These are phyloP conservation scores for Ceratoteleas bidentatus DNA, from an alignment of 1,140 invertebrate species.

Conservation along the genomic window DNA sequence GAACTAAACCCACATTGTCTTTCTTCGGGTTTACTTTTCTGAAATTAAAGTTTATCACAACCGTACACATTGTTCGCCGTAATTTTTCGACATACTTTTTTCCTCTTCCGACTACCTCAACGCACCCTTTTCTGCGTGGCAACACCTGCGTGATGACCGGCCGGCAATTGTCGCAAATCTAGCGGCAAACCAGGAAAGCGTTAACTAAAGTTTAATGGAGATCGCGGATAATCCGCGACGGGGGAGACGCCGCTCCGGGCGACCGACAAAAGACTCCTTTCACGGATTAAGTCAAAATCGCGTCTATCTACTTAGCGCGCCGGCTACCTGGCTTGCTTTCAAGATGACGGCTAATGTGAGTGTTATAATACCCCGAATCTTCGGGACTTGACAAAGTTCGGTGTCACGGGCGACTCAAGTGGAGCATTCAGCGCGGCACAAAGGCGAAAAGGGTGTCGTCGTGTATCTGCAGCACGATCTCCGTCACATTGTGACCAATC, in stretches of 20 bases:
- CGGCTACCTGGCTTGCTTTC: conserved; percentile 70
- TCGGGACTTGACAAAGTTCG: conserved; percentile 54
- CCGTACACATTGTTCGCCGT: too few species aligned
- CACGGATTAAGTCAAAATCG: conserved; percentile 80
- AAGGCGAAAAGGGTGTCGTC: conserved; percentile 53
- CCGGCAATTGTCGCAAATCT: conserved; percentile 43
- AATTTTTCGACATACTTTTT: too few species aligned
- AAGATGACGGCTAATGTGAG: conserved; percentile 65
- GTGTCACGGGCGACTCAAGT: conserved; percentile 52
- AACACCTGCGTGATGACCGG: conserved; percentile 51
- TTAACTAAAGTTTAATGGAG: conserved; percentile 82
- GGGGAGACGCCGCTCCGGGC: conserved; percentile 51
- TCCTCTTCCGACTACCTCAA: too few species aligned
- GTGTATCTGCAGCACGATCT: conserved; percentile 70
- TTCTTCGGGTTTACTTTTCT: too few species aligned
- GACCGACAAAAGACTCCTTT: conserved; percentile 79
- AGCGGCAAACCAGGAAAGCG: conserved; percentile 75
- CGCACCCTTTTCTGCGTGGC: conserved; percentile 33
- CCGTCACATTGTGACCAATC: conserved; percentile 56
- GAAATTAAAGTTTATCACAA: too few species aligned
- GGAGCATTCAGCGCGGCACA: conserved; percentile 56
- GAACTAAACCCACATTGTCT: too few species aligned
- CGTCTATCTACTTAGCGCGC: conserved; percentile 71
- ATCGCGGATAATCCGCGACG: conserved; percentile 77
- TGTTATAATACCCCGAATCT: conserved; percentile 71